These are phyloP conservation scores for Mechanitis messenoides DNA, from an alignment of 2,888 invertebrate genomes.

Conservation along the genomic window DNA sequence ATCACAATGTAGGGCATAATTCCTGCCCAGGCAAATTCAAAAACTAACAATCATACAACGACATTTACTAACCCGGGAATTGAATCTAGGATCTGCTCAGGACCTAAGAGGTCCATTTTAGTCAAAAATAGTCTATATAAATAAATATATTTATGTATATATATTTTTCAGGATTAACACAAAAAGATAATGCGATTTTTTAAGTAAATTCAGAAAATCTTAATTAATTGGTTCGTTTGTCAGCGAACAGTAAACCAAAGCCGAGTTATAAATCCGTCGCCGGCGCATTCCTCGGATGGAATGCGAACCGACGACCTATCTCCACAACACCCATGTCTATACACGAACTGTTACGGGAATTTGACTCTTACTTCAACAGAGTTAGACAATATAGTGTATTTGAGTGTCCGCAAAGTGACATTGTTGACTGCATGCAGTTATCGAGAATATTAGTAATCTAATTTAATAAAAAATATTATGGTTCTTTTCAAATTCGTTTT, in stretches of 20 bases:
- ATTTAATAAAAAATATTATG: conserved; percentile 4
- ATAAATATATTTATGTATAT: too few species aligned
- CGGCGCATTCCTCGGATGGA: conserved; percentile 28
- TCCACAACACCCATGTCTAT: not conserved
- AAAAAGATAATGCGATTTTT: conserved; percentile 3
- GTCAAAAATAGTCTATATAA: too few species aligned
- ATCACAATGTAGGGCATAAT: too few species aligned
- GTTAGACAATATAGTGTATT: not conserved
- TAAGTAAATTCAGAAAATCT: conserved; percentile 10
- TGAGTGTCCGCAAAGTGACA: not conserved
- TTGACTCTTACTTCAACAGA: conserved; percentile 1
- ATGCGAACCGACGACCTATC: conserved; percentile 33
- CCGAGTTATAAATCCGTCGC: conserved; percentile 27
- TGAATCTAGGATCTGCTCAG: too few species aligned
- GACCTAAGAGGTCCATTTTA: too few species aligned
- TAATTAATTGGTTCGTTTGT: conserved; percentile 21
- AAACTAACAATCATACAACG: too few species aligned
- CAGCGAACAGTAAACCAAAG: conserved; percentile 15
- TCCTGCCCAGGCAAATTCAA: too few species aligned
- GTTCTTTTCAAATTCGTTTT: not conserved
- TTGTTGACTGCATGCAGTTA: conserved; percentile 4
- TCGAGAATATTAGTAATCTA: conserved; percentile 4
- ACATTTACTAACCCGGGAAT: too few species aligned
- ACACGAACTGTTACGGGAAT: conserved; percentile 1
- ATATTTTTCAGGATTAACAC: not conserved